phyloP scores from a whole-genome alignment of 2,888 invertebrate genomes.

The Cotesia congregata region DNA sequence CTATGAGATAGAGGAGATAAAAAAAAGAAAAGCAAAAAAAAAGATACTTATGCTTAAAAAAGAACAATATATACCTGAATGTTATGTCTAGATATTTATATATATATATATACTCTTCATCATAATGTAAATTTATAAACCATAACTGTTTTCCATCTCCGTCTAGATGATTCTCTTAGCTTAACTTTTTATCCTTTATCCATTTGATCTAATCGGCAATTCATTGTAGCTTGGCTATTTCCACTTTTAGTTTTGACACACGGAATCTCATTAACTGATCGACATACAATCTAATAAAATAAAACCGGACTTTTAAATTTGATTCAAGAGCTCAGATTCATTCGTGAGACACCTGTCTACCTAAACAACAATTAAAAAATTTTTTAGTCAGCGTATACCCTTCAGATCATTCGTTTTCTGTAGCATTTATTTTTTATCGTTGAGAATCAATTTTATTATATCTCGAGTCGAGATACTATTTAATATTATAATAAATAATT shows the following conservation, averaged over 20 bases:
- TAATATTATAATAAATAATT: not conserved
- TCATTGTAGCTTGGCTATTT: constrained; percentile 49
- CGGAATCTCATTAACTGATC: constrained; percentile 69
- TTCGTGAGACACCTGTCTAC: constrained; percentile 24
- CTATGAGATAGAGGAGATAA: constrained; percentile 52
- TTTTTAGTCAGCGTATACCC: not conserved
- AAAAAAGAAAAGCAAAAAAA: constrained; percentile 48
- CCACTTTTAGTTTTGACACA: constrained; percentile 67
- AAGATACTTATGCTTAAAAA: constrained; percentile 63
- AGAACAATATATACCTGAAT: constrained; percentile 58
- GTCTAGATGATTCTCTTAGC: constrained; percentile 25
- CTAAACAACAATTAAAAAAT: not conserved
- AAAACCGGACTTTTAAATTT: constrained; percentile 35
- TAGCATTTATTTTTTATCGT: not conserved
- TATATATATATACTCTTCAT: constrained; percentile 7
- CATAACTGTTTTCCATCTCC: constrained; percentile 25
- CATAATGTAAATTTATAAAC: not conserved
- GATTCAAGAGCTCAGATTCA: constrained; percentile 2
- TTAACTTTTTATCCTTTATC: constrained; percentile 26
- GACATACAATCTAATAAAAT: constrained; percentile 51
- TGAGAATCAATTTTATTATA: not conserved
- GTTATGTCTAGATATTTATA: constrained; percentile 36
- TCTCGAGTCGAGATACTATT: not conserved
- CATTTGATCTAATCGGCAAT: constrained; percentile 50
- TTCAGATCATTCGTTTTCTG: not conserved